A percentile compares a stretch with the other conserved stretches of the same genome.
Conservation (phyloP, 2,797 vertebrate genomes). For the Crocodylus rhombifer region DNA sequence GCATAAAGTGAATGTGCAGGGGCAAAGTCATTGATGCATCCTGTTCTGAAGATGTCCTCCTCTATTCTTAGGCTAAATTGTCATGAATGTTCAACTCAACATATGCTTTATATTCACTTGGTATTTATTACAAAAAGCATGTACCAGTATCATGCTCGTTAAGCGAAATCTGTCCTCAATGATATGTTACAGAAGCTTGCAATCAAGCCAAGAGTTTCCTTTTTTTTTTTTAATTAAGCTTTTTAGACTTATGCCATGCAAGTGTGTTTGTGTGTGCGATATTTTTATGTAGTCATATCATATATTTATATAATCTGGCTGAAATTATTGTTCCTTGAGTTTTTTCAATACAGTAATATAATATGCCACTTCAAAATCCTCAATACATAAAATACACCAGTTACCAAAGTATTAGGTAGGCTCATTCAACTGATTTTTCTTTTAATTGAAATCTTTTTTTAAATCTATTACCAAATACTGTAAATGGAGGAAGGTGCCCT, state of each 20-base stretch:
- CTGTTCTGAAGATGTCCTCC: not conserved
- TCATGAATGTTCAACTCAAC: slow-evolving; percentile 35
- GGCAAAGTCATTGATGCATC: not conserved
- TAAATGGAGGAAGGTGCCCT: not conserved
- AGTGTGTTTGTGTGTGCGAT: not conserved
- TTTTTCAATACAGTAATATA: not conserved
- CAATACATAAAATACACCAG: not conserved
- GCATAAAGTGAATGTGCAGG: not conserved
- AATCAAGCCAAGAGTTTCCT: slow-evolving; percentile 11
- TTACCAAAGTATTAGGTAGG: not conserved
- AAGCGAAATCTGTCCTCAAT: not conserved
- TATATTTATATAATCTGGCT: not conserved
- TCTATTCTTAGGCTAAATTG: not conserved
- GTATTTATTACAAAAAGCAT: slow-evolving; percentile 30
- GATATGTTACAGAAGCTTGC: not conserved
- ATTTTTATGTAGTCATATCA: not conserved
- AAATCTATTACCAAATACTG: not conserved
- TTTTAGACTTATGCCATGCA: not conserved
- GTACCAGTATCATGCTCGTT: not conserved
- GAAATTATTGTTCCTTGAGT: not conserved
- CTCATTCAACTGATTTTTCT: not conserved
- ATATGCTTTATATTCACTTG: slow-evolving; percentile 14
- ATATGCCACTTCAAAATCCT: not conserved
- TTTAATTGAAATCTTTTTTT: slow-evolving; percentile 21
- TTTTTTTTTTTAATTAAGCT: slow-evolving; percentile 38